These are phyloP conservation scores for Trissolcus brochymenae DNA, from an alignment of 2,888 invertebrate genomes.

Conservation along the genomic window DNA sequence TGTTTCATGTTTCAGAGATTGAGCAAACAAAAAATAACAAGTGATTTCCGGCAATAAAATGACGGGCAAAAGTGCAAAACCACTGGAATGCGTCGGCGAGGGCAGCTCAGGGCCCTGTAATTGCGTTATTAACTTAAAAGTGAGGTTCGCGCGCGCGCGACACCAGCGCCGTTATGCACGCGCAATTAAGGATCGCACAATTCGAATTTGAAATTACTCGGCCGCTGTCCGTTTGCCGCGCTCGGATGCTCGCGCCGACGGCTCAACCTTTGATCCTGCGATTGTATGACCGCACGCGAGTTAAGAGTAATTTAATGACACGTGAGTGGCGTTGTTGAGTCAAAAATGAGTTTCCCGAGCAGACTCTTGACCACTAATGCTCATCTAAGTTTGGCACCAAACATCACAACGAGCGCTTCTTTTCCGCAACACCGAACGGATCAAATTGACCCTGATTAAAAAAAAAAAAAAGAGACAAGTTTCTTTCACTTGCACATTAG, in stretches of 20 bases:
- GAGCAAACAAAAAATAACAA: constrained; percentile 6
- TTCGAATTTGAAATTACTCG: constrained; percentile 41
- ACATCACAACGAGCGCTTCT: too few species aligned
- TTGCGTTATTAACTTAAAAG: constrained; percentile 71
- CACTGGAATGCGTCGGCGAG: constrained; percentile 47
- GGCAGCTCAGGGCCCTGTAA: constrained; percentile 61
- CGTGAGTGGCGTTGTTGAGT: constrained; percentile 23
- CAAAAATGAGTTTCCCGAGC: constrained; percentile 14
- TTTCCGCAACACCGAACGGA: too few species aligned
- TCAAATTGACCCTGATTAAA: too few species aligned
- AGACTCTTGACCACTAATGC: constrained; percentile 36
- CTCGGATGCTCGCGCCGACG: constrained; percentile 16
- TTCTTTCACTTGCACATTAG: too few species aligned
- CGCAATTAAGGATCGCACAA: constrained; percentile 45
- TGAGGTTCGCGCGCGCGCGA: constrained; percentile 63
- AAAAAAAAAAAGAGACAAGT: too few species aligned
- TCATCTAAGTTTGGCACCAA: neutral
- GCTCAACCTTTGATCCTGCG: constrained; percentile 38
- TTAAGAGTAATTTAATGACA: constrained; percentile 38
- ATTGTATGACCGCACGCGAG: constrained; percentile 37
- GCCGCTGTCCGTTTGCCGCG: constrained; percentile 13
- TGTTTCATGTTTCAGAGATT: too few species aligned
- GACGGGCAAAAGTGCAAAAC: constrained; percentile 41
- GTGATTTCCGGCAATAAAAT: constrained; percentile 42
- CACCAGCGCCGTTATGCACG: constrained; percentile 33